phyloP scores from a whole-genome alignment of 2,888 invertebrate genomes.

The Pachliopta kotzebuea region DNA sequence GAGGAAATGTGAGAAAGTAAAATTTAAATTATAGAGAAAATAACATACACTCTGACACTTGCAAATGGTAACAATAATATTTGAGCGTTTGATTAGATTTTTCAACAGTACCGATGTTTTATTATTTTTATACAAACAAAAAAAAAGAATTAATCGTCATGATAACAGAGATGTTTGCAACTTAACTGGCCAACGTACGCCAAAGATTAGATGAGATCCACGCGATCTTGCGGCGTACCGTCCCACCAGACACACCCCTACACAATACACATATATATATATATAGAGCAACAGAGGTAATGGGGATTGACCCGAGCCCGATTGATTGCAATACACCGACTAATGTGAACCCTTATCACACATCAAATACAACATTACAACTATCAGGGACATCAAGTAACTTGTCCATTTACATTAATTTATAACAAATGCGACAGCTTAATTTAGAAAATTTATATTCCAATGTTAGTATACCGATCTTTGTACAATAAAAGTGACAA shows the following conservation, averaged over 20 bases:
- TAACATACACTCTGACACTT: background rate
- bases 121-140: constrained; percentile 1
- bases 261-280: constrained; percentile 30
- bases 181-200: constrained; percentile 24
- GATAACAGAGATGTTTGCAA: constrained; percentile 14
- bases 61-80: constrained; percentile 15
- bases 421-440: constrained; percentile 69
- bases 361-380: constrained; percentile 71
- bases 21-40: background rate
- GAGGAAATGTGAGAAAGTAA: background rate
- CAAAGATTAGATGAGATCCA: constrained; percentile 29
- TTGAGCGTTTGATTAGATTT: constrained; percentile 18
- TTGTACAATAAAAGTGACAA: constrained; percentile 47
- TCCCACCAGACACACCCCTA: constrained; percentile 27
- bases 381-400: constrained; percentile 63
- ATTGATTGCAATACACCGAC: constrained; percentile 67
- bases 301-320: constrained; percentile 63
- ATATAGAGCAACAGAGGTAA: constrained; percentile 46
- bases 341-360: constrained; percentile 66
- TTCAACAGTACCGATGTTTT: constrained; percentile 3
- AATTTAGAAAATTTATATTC: constrained; percentile 61
- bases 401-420: constrained; percentile 57
- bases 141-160: constrained; percentile 13
- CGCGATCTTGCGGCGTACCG: constrained; percentile 27
- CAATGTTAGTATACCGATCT: constrained; percentile 48